Percentiles rank a stretch among this genome's conserved stretches.
phyloP scores from a whole-genome alignment of 2,888 invertebrate genomes.

The Nebria brevicollis region DNA sequence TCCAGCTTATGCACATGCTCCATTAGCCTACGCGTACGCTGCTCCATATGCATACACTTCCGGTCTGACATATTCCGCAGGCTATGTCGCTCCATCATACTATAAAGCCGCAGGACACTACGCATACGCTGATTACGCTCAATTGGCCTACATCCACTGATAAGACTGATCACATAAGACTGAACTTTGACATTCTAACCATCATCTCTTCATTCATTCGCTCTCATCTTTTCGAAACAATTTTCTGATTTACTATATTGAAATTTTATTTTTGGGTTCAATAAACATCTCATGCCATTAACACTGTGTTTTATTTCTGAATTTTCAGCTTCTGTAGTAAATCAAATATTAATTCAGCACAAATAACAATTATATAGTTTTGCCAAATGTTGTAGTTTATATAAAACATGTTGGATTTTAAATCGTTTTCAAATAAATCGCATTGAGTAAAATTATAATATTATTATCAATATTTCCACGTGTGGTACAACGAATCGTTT shows the following conservation, averaged over 20 bases:
- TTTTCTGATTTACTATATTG: neutral
- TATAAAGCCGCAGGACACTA: conserved; percentile 33
- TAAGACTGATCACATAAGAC: conserved; percentile 11
- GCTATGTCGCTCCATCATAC: conserved; percentile 34
- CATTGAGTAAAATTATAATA: too few species aligned
- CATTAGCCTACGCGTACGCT: conserved; percentile 46
- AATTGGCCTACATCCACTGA: conserved; percentile 45
- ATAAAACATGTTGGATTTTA: too few species aligned
- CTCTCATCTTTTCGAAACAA: conserved; percentile 2
- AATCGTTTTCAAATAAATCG: too few species aligned
- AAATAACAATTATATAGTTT: too few species aligned
- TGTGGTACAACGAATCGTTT: too few species aligned
- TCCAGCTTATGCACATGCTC: conserved; percentile 42
- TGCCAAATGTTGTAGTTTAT: too few species aligned
- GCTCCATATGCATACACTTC: conserved; percentile 33
- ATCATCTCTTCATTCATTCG: conserved; percentile 15
- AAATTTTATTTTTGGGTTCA: conserved; percentile 4
- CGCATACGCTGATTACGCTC: conserved; percentile 41
- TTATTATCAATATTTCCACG: too few species aligned
- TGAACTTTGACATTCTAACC: neutral
- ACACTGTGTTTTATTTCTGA: neutral
- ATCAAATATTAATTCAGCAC: too few species aligned
- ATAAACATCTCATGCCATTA: conserved; percentile 25
- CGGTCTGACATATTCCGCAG: conserved; percentile 55
- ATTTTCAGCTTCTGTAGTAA: neutral